Conservation (phyloP, 1,140 invertebrate genomes). For the Lordiphosa clarofinis region DNA sequence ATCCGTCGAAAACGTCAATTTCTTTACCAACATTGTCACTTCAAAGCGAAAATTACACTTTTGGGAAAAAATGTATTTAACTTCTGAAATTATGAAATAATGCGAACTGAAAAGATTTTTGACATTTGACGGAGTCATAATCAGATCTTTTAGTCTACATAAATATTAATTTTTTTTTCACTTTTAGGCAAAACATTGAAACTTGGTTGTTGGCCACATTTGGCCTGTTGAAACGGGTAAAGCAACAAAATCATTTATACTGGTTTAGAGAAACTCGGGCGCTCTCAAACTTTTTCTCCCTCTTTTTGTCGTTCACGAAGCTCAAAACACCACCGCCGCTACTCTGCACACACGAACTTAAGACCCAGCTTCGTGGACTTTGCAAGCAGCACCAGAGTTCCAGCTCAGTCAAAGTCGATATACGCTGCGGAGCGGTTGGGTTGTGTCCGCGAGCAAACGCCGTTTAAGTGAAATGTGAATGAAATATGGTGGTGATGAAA, state of each 20-base stretch:
- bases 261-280: conserved; percentile 6
- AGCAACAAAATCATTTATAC: conserved; percentile 25
- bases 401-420: conserved; percentile 61
- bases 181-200: conserved; percentile 1
- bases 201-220: conserved; percentile 22
- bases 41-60: too few species aligned
- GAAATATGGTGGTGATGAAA: conserved; percentile 15
- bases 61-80: too few species aligned
- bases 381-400: conserved; percentile 16
- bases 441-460: conserved; percentile 34
- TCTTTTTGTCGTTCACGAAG: background rate
- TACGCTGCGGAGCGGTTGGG: conserved; percentile 72
- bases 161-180: too few species aligned
- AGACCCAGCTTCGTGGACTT: conserved; percentile 18
- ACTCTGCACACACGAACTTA: conserved; percentile 9
- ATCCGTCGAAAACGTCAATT: too few species aligned
- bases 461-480: conserved; percentile 10
- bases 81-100: too few species aligned
- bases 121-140: too few species aligned
- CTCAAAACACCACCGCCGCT: background rate
- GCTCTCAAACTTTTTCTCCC: conserved; percentile 4
- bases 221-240: conserved; percentile 43
- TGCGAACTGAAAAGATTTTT: too few species aligned
- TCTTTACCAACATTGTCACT: too few species aligned
- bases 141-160: too few species aligned